phyloP scores from a whole-genome alignment of 1,140 invertebrate genomes.

The Drosophila pseudoobscura region DNA sequence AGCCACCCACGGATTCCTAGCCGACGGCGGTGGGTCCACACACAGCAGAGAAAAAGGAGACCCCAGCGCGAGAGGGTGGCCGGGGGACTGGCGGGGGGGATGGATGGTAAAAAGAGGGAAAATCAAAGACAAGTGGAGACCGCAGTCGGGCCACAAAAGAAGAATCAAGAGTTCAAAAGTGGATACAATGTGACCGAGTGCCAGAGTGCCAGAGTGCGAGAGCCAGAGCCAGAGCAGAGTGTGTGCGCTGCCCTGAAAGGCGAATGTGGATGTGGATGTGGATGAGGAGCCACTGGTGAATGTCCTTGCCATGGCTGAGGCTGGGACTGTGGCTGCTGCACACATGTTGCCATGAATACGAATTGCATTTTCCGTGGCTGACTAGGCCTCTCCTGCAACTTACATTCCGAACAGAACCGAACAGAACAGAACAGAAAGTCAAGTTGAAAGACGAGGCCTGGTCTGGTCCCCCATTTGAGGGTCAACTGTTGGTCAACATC shows the following conservation, averaged over 20 bases:
- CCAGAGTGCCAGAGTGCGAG: constrained; percentile 10
- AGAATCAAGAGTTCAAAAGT: constrained; percentile 67
- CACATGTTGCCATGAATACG: constrained; percentile 71
- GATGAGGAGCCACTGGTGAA: constrained; percentile 16
- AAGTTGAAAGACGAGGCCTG: constrained; percentile 74
- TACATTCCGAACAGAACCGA: constrained; percentile 20
- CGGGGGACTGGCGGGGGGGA: constrained; percentile 1
- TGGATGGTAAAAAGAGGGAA: constrained; percentile 21
- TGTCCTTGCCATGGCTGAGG: constrained; percentile 38
- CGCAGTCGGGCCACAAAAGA: constrained; percentile 59
- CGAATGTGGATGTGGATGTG: constrained; percentile 11
- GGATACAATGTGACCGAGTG: constrained; percentile 30
- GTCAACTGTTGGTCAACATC: constrained; percentile 55
- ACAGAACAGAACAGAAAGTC: constrained; percentile 50
- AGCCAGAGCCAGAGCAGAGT: constrained; percentile 2
- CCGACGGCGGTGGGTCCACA: constrained; percentile 36
- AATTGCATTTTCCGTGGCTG: constrained; percentile 55
- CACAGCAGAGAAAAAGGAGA: constrained; percentile 4
- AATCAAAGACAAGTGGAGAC: constrained; percentile 71
- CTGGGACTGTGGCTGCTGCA: constrained; percentile 13
- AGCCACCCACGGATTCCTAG: constrained; percentile 17
- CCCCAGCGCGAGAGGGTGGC: constrained; percentile 13
- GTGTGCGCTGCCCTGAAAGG: constrained; percentile 18
- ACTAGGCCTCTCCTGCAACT: constrained; percentile 30
- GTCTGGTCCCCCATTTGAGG: constrained; percentile 33